Conservation (phyloP, 2,888 invertebrate genomes). For the Zelleria hepariella region DNA sequence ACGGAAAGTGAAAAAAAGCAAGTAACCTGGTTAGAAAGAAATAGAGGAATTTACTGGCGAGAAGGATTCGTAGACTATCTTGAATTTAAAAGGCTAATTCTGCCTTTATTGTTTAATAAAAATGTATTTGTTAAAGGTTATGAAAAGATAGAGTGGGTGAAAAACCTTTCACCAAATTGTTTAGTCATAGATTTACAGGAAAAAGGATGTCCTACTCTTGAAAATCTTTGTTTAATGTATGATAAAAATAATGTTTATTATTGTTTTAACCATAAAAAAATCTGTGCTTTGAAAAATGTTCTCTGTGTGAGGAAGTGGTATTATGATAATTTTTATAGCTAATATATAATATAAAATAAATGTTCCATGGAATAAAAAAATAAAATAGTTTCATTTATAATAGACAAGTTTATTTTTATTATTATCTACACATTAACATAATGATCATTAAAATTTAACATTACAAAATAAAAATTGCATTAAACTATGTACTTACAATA, state of each 20-base stretch:
- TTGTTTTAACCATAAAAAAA: constrained; percentile 1
- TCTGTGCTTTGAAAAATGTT: background rate
- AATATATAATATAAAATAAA: too few relatives aligned
- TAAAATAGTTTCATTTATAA: too few relatives aligned
- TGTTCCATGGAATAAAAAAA: too few relatives aligned
- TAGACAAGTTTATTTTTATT: too few relatives aligned
- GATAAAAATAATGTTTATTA: background rate
- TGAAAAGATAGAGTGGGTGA: background rate
- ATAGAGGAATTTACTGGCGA: background rate
- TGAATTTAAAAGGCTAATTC: constrained; percentile 1
- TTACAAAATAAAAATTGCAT: too few relatives aligned
- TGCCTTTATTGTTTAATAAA: background rate
- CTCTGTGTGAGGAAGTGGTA: constrained; percentile 1
- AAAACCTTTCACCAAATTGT: background rate
- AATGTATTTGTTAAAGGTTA: background rate
- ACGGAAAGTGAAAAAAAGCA: background rate
- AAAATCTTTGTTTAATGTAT: too few relatives aligned
- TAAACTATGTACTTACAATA: too few relatives aligned
- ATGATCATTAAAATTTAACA: too few relatives aligned
- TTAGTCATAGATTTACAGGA: constrained; percentile 1
- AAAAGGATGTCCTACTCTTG: constrained; percentile 1
- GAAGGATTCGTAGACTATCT: background rate
- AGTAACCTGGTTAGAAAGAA: background rate
- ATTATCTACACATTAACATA: too few relatives aligned
- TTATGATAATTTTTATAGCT: background rate